These are phyloP conservation scores for Habropoda laboriosa DNA, from an alignment of 1,140 invertebrate species.

Conservation along the genomic window DNA sequence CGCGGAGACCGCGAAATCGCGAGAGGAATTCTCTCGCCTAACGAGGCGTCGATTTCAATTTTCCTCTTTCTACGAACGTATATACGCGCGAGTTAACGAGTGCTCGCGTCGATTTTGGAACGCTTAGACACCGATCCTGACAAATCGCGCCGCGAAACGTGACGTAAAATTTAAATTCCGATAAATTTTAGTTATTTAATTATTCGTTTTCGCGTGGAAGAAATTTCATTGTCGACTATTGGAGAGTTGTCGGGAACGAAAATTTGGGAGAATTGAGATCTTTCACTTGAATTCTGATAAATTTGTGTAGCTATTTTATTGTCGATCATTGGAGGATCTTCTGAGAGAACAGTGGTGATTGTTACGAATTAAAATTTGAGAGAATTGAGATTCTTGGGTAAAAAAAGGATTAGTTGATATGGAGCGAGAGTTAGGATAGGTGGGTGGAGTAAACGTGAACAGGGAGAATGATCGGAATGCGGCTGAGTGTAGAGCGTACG, in stretches of 20 bases:
- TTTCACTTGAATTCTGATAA: too few relatives aligned
- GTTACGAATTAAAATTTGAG: too few relatives aligned
- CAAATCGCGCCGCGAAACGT: background rate
- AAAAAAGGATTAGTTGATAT: background rate
- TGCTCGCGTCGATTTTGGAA: background rate
- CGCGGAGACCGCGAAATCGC: slow-evolving; percentile 13
- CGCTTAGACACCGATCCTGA: background rate
- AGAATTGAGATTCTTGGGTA: background rate
- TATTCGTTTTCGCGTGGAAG: too few relatives aligned
- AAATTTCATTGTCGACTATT: too few relatives aligned
- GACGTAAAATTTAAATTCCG: background rate
- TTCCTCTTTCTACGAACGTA: background rate
- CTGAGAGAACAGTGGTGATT: too few relatives aligned
- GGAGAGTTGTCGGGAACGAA: too few relatives aligned
- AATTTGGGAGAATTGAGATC: too few relatives aligned
- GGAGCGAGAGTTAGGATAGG: background rate
- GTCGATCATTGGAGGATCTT: too few relatives aligned
- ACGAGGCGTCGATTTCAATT: slow-evolving; percentile 44
- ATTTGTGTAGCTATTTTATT: too few relatives aligned
- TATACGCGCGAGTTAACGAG: slow-evolving; percentile 4
- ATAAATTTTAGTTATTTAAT: background rate
- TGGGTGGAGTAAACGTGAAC: too few relatives aligned
- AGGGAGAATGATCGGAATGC: background rate
- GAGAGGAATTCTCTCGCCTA: slow-evolving; percentile 1
- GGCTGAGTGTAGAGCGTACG: background rate